Percentiles rank a stretch among this genome's conserved stretches.
Evolutionary conservation across 2,888 invertebrate genomes (phyloP).

Genomic region (Plebejus anna): DNA sequence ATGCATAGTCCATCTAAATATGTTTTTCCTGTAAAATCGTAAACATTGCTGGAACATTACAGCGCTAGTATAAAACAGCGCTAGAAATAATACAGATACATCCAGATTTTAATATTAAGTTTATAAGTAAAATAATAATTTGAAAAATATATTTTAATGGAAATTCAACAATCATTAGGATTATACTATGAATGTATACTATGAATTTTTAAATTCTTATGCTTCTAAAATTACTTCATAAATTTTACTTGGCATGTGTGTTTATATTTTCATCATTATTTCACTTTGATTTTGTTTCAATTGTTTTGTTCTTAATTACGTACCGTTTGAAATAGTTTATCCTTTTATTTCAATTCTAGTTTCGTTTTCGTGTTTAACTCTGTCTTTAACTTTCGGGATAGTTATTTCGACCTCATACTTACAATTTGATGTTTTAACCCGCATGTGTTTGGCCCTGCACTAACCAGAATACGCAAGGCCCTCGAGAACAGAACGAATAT

Average conservation of each 20-base stretch:
- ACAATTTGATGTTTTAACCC: slow-evolving; percentile 70
- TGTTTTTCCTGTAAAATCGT: neutral
- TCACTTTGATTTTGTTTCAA: neutral
- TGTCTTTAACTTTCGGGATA: slow-evolving; percentile 4
- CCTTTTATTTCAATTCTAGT: neutral
- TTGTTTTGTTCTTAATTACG: neutral
- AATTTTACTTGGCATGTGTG: slow-evolving; percentile 14
- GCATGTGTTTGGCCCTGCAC: slow-evolving; percentile 79
- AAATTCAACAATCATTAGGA: neutral
- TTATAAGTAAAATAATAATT: neutral
- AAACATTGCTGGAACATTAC: neutral
- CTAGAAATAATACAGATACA: neutral
- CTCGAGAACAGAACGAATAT: slow-evolving; percentile 99
- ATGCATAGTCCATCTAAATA: neutral
- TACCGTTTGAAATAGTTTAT: neutral
- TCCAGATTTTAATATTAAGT: neutral
- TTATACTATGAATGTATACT: neutral
- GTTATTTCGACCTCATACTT: slow-evolving; percentile 22
- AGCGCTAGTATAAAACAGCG: no score
- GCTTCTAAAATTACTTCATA: neutral
- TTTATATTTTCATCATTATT: neutral
- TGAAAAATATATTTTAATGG: neutral
- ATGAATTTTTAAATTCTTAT: neutral
- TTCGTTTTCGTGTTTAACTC: slow-evolving; percentile 1
- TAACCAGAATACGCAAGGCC: slow-evolving; percentile 96